Evolutionary conservation across 2,888 invertebrate species (phyloP).

Genomic region (Sericinus montela): DNA sequence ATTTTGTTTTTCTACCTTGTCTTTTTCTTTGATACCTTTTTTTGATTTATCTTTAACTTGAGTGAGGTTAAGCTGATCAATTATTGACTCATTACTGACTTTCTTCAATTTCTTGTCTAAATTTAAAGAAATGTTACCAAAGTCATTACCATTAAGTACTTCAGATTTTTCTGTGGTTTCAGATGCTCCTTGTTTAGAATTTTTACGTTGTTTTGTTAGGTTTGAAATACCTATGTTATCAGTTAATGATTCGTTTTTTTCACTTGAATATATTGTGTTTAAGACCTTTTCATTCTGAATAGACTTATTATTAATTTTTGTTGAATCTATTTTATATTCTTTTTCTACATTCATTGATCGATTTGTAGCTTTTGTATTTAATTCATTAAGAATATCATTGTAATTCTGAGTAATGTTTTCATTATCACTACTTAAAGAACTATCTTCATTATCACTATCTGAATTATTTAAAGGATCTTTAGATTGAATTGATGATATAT

Average conservation of each 20-base stretch:
- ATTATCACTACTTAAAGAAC: constrained; percentile 53
- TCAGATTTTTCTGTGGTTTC: neutral
- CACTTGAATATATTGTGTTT: constrained; percentile 24
- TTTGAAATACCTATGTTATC: neutral
- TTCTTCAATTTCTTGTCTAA: constrained; percentile 44
- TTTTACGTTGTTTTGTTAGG: neutral
- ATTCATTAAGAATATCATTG: constrained; percentile 49
- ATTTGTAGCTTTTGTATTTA: constrained; percentile 41
- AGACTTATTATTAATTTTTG: constrained; percentile 1
- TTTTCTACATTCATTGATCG: constrained; percentile 19
- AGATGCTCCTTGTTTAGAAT: neutral
- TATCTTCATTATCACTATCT: constrained; percentile 22
- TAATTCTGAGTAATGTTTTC: constrained; percentile 59
- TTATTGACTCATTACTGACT: constrained; percentile 39
- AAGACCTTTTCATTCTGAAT: neutral
- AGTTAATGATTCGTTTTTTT: constrained; percentile 2
- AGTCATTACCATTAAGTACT: neutral
- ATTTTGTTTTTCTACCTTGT: constrained; percentile 15
- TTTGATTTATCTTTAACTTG: constrained; percentile 32
- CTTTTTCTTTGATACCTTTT: constrained; percentile 26
- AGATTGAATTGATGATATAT: constrained; percentile 33
- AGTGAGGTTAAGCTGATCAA: constrained; percentile 63
- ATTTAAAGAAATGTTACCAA: constrained; percentile 48
- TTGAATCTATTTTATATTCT: neutral
- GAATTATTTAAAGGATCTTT: constrained; percentile 52